Evolutionary conservation across 2,113 vertebrate species (phyloP).

Genomic region (Pachypanchax playfairii): DNA sequence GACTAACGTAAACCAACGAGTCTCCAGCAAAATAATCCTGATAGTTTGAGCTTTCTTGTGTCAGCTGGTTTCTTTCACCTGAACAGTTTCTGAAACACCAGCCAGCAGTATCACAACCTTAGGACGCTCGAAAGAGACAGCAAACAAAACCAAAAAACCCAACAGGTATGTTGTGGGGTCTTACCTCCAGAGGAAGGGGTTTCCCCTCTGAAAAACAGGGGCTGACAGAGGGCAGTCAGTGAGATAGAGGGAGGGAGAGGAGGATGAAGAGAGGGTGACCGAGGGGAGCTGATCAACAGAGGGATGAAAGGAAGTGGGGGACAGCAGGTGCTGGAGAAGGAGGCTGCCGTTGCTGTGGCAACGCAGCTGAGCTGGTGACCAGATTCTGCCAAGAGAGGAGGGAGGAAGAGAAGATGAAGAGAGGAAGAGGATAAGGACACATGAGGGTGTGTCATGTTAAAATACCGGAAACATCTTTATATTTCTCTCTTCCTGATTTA

Average conservation of each 20-base stretch:
- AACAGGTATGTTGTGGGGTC: conserved; percentile 53
- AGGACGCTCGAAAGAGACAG: neutral
- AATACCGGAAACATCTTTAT: no score
- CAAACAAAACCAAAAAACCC: no score
- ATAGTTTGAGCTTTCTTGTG: no score
- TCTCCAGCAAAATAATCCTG: no score
- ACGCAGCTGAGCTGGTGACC: conserved; percentile 86
- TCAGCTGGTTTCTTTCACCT: no score
- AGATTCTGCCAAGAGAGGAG: conserved; percentile 87
- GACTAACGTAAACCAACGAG: no score
- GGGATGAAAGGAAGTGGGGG: conserved; percentile 81
- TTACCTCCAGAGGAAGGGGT: conserved; percentile 95
- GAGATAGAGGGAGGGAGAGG: conserved; percentile 74
- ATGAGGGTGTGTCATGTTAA: neutral
- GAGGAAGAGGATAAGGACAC: neutral
- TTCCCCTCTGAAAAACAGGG: conserved; percentile 85
- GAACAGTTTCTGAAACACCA: no score
- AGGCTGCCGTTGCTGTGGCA: conserved; percentile 92
- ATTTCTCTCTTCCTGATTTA: no score
- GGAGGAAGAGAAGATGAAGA: no score
- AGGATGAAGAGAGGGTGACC: conserved; percentile 39
- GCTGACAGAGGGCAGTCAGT: conserved; percentile 84
- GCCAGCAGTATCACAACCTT: neutral
- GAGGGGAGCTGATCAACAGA: conserved; percentile 44
- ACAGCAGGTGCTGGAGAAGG: conserved; percentile 87